A percentile compares a stretch with the other conserved stretches of the same genome.
phyloP scores from a whole-genome alignment of 2,797 vertebrate species.

The Protonibea diacanthus region DNA sequence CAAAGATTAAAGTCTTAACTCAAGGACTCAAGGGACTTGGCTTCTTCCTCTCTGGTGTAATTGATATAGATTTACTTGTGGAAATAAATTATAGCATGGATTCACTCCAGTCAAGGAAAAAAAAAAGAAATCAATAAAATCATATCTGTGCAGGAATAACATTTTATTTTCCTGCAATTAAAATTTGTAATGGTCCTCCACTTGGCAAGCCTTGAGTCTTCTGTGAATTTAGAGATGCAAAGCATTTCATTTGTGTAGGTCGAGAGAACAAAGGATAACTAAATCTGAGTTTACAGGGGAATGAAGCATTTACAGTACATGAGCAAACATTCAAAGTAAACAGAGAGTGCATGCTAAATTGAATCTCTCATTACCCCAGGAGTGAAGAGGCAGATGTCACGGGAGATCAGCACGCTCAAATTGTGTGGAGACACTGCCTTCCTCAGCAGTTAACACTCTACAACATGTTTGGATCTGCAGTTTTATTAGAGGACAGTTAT shows the following conservation, averaged over 20 bases:
- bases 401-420: constrained; percentile 22
- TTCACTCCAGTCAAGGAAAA: background rate
- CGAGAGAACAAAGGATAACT: constrained; percentile 7
- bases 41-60: too few relatives aligned
- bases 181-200: background rate
- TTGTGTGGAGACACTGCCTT: constrained; percentile 33
- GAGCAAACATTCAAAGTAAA: constrained; percentile 33
- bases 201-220: background rate
- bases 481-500: constrained; percentile 18
- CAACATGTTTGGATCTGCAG: constrained; percentile 53
- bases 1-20: background rate
- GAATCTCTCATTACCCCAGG: constrained; percentile 23
- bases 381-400: constrained; percentile 9
- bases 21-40: background rate
- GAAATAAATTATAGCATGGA: background rate
- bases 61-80: background rate
- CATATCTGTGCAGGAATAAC: background rate
- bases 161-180: background rate
- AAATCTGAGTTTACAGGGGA: background rate
- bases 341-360: constrained; percentile 31
- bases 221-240: background rate
- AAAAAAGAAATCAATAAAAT: background rate
- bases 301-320: background rate
- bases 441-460: constrained; percentile 39
- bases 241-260: constrained; percentile 13